Percentiles rank a stretch among this genome's conserved stretches.
phyloP scores from a whole-genome alignment of 2,797 vertebrate genomes.

The Mormyrus hasselquistii region DNA sequence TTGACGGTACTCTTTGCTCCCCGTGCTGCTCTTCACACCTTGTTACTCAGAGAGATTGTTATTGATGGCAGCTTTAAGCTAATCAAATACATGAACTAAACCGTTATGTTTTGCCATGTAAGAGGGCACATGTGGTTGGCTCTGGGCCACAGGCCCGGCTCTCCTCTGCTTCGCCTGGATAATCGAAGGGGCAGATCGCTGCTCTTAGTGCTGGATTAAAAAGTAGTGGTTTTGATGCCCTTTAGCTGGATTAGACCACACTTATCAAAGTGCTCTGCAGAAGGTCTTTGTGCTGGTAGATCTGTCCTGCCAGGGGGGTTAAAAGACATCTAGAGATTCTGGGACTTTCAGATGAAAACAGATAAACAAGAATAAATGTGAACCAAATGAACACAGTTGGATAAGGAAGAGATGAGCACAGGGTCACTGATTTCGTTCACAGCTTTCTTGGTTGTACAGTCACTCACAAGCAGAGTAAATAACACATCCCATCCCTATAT shows the following conservation, averaged over 20 bases:
- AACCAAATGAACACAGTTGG: neutral
- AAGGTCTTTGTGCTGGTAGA: constrained; percentile 38
- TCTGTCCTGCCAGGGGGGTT: constrained; percentile 54
- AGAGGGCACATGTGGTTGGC: constrained; percentile 48
- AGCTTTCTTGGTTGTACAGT: neutral
- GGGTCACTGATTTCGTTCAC: neutral
- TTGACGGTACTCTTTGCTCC: constrained; percentile 24
- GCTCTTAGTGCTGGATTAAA: constrained; percentile 66
- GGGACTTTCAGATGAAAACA: neutral
- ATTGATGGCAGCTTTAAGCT: constrained; percentile 38
- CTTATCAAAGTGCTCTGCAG: constrained; percentile 40
- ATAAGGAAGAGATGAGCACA: neutral
- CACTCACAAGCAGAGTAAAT: neutral
- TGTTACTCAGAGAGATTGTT: constrained; percentile 48
- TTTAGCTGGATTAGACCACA: constrained; percentile 58
- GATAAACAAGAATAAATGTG: neutral
- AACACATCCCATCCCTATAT: neutral
- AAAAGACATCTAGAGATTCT: constrained; percentile 38
- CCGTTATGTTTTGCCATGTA: constrained; percentile 41
- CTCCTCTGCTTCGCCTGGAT: constrained; percentile 40
- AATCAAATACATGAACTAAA: constrained; percentile 27
- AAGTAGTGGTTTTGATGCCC: constrained; percentile 55
- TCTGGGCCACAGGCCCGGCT: constrained; percentile 33
- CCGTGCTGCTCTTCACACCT: constrained; percentile 37
- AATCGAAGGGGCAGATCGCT: constrained; percentile 57